Evolutionary conservation across 2,797 vertebrate genomes (phyloP).

Genomic region (Philypnodon macrostomus): DNA sequence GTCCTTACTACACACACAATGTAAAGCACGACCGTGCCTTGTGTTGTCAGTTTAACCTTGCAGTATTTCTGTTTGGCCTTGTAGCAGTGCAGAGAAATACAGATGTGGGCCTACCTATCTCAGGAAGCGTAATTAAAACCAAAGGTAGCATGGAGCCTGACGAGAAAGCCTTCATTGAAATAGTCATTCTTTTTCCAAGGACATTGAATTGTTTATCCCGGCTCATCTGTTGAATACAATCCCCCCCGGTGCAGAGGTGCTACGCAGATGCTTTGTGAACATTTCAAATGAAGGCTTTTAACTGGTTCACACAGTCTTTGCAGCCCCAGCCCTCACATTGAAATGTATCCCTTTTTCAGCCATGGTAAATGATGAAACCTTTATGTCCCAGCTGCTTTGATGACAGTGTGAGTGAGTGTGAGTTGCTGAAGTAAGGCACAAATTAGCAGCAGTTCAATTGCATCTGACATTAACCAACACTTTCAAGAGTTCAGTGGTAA

Average conservation of each 20-base stretch:
- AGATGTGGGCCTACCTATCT: constrained; percentile 44
- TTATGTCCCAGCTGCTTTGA: constrained; percentile 32
- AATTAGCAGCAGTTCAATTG: constrained; percentile 34
- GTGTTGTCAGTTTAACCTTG: constrained; percentile 43
- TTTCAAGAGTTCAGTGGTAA: constrained; percentile 27
- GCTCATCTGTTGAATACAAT: constrained; percentile 48
- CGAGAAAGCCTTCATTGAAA: constrained; percentile 44
- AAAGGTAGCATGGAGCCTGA: constrained; percentile 38
- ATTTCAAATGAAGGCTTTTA: constrained; percentile 41
- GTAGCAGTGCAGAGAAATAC: constrained; percentile 38
- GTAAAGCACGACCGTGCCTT: constrained; percentile 39
- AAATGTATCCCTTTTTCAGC: constrained; percentile 29
- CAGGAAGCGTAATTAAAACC: constrained; percentile 56
- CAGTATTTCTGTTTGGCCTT: constrained; percentile 36
- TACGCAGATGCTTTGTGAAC: constrained; percentile 55
- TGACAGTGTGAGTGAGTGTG: constrained; percentile 26
- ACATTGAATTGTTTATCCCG: constrained; percentile 40
- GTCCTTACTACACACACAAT: too few species aligned
- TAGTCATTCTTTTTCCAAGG: constrained; percentile 53
- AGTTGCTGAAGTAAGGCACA: constrained; percentile 26
- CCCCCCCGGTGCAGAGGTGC: constrained; percentile 42
- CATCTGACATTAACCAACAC: constrained; percentile 27
- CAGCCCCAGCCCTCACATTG: constrained; percentile 22
- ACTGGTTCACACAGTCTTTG: constrained; percentile 42
- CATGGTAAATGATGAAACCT: constrained; percentile 40